Evolutionary conservation across 2,888 invertebrate genomes (phyloP).

Genomic region (Callinectes sapidus): DNA sequence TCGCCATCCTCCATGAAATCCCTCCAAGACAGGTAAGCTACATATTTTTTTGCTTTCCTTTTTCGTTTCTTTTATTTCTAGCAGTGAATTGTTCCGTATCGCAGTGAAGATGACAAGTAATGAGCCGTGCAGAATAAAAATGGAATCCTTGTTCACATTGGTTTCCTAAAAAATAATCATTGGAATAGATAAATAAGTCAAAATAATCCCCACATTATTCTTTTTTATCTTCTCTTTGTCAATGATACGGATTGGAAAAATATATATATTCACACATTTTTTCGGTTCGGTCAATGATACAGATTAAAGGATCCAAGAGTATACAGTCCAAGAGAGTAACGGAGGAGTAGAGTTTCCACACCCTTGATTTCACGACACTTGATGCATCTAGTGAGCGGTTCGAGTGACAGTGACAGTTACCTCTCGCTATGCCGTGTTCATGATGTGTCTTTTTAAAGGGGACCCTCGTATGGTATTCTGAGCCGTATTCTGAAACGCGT

Average conservation of each 20-base stretch:
- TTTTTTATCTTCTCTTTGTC: neutral
- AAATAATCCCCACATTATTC: too few species aligned
- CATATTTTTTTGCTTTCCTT: neutral
- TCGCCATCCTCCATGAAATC: neutral
- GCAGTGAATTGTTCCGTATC: too few species aligned
- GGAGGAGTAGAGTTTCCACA: neutral
- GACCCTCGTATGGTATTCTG: too few species aligned
- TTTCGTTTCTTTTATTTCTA: too few species aligned
- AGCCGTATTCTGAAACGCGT: too few species aligned
- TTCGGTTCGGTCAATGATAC: neutral
- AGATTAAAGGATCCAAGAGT: neutral
- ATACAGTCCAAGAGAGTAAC: neutral
- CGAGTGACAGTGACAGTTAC: too few species aligned
- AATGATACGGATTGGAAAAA: neutral
- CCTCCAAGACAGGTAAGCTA: neutral
- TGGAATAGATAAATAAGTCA: neutral
- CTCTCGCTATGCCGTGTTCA: too few species aligned
- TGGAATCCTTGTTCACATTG: neutral
- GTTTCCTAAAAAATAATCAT: neutral
- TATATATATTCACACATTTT: too few species aligned
- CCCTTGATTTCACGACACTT: neutral
- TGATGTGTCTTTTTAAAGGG: too few species aligned
- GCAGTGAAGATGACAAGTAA: too few species aligned
- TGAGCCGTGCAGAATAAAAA: neutral
- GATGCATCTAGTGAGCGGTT: neutral